Percentiles rank a stretch among this genome's conserved stretches.
phyloP scores from a whole-genome alignment of 2,113 vertebrate species.

The Proteles cristata region DNA sequence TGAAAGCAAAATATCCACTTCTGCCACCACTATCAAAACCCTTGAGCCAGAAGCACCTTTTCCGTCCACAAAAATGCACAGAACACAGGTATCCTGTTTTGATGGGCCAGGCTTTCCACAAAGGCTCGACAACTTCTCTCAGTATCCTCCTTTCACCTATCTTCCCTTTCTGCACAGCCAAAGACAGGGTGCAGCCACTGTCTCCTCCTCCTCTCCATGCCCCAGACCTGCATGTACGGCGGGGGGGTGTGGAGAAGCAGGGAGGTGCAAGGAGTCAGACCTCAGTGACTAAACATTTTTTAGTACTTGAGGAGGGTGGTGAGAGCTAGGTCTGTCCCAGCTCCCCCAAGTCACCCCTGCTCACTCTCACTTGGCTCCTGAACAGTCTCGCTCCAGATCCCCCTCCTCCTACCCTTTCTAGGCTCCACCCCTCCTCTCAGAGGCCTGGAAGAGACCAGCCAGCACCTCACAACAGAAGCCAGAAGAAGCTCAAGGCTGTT shows the following conservation, averaged over 20 bases:
- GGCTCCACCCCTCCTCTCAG: constrained; percentile 6
- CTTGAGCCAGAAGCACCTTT: not conserved
- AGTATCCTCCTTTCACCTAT: not conserved
- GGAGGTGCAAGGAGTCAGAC: not conserved
- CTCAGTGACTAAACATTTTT: constrained; percentile 56
- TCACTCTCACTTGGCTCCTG: constrained; percentile 32
- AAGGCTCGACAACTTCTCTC: not conserved
- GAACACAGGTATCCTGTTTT: not conserved
- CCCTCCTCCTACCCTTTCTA: not conserved
- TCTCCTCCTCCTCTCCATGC: not conserved
- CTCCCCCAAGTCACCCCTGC: not conserved
- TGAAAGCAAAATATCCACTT: not conserved
- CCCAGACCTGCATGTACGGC: not conserved
- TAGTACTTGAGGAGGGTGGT: not conserved
- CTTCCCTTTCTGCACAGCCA: not conserved
- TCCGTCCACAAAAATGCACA: not conserved
- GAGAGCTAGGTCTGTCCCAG: not conserved
- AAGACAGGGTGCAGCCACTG: not conserved
- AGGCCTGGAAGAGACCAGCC: constrained; percentile 56
- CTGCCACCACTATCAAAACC: not conserved
- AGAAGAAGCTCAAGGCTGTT: constrained; percentile 75
- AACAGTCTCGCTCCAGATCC: not conserved
- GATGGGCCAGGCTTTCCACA: not conserved
- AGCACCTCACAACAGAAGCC: constrained; percentile 70
- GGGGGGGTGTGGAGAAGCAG: not conserved